Percentiles rank a stretch among this genome's conserved stretches.
phyloP scores from a whole-genome alignment of 2,888 invertebrate genomes.

The Watsonalla binaria region DNA sequence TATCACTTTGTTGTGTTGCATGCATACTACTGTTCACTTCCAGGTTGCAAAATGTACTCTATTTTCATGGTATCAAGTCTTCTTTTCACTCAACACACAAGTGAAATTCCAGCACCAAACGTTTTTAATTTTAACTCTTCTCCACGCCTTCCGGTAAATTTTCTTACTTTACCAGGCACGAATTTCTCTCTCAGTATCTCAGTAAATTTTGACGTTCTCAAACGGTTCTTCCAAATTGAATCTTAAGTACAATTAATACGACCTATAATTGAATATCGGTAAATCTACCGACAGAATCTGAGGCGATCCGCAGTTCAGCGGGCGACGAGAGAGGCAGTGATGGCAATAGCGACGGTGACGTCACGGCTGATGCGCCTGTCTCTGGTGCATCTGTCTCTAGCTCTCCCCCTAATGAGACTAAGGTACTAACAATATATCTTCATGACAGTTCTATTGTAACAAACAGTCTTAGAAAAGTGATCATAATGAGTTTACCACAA shows the following conservation, averaged over 20 bases:
- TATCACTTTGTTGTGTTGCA: no score
- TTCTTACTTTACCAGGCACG: no score
- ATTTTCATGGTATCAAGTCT: constrained; percentile 5
- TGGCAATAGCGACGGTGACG: constrained; percentile 68
- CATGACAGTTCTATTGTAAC: no score
- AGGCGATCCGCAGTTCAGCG: constrained; percentile 59
- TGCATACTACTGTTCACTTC: no score
- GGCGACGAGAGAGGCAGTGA: constrained; percentile 70
- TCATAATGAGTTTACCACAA: no score
- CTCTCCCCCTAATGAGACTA: constrained; percentile 76
- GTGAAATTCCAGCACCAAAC: no score
- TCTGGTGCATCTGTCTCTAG: constrained; percentile 73
- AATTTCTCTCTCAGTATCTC: no score
- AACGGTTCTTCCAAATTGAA: not conserved
- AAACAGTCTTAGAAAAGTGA: no score
- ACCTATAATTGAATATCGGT: not conserved
- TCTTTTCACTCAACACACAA: no score
- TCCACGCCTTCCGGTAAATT: no score
- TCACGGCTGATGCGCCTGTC: constrained; percentile 63
- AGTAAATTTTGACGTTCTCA: no score
- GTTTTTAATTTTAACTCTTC: no score
- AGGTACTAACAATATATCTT: constrained; percentile 42
- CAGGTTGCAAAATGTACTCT: constrained; percentile 4
- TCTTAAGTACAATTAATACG: not conserved
- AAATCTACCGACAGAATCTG: constrained; percentile 46